Percentiles rank a stretch among this genome's conserved stretches.
Conservation (phyloP, 2,797 vertebrate species). For the Betta splendens region DNA sequence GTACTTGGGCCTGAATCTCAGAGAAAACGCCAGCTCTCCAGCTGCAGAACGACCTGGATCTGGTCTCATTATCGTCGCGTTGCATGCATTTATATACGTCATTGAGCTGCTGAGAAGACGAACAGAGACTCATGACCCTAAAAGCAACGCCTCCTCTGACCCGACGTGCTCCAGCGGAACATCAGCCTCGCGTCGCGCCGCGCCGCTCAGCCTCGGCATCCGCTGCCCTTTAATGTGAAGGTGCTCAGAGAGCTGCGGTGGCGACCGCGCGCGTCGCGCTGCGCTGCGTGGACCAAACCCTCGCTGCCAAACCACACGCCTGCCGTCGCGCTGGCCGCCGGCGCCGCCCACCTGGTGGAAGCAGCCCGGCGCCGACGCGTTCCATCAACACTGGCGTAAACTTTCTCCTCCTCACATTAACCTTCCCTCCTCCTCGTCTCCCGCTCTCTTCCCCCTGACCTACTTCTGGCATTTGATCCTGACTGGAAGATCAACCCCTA, state of each 20-base stretch:
- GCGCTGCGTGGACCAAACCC: constrained; percentile 30
- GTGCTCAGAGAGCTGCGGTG: constrained; percentile 16
- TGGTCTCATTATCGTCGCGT: no score
- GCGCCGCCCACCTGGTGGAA: constrained; percentile 24
- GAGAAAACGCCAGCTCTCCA: constrained; percentile 8
- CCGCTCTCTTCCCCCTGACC: constrained; percentile 84
- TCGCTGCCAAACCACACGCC: constrained; percentile 33
- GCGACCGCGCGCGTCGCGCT: constrained; percentile 48
- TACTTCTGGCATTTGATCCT: constrained; percentile 92
- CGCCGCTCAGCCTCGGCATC: no score
- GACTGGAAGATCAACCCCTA: constrained; percentile 83
- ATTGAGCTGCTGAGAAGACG: no score
- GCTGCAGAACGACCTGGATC: no score
- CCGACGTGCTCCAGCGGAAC: no score
- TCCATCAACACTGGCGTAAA: constrained; percentile 26
- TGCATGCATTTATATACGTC: no score
- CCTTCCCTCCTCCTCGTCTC: constrained; percentile 6
- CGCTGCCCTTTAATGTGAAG: constrained; percentile 3
- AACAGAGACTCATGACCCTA: no score
- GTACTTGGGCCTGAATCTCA: neutral
- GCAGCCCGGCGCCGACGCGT: no score
- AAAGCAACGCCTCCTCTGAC: no score
- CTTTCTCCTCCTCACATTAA: constrained; percentile 30
- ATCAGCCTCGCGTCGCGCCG: no score
- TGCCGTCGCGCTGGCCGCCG: constrained; percentile 12